These are phyloP conservation scores for Recurvirostra avosetta DNA, from an alignment of 2,113 vertebrate genomes.

Conservation along the genomic window DNA sequence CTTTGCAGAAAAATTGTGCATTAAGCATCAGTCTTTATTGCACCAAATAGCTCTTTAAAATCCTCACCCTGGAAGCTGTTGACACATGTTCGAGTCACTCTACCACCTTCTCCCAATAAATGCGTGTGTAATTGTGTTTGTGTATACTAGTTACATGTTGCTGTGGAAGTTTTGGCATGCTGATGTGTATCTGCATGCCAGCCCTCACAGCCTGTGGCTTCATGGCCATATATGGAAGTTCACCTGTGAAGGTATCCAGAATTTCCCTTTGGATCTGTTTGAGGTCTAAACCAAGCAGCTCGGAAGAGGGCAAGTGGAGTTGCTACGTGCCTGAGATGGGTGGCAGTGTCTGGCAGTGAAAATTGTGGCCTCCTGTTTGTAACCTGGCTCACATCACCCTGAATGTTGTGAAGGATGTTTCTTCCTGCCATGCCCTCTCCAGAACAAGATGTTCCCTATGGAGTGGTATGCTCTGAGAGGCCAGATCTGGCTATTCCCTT, in stretches of 20 bases:
- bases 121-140: neutral
- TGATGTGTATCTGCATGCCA: neutral
- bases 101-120: slow-evolving; percentile 19
- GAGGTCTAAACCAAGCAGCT: neutral
- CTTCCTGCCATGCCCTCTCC: neutral
- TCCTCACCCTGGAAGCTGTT: slow-evolving; percentile 4
- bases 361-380: neutral
- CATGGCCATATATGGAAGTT: neutral
- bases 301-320: neutral
- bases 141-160: slow-evolving; percentile 23
- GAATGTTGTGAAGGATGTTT: neutral
- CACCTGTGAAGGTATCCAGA: slow-evolving; percentile 6
- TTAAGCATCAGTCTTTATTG: neutral
- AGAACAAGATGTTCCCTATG: neutral
- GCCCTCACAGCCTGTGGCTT: neutral
- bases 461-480: neutral
- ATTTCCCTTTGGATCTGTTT: neutral
- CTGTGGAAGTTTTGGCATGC: slow-evolving; percentile 25
- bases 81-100: neutral
- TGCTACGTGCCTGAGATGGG: neutral
- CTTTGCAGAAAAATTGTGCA: neutral
- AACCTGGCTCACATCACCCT: neutral
- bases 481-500: neutral
- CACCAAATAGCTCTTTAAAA: neutral
- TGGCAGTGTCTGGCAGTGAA: neutral